Evolutionary conservation across 2,113 vertebrate genomes (phyloP).

Genomic region (Cisticola juncidis): DNA sequence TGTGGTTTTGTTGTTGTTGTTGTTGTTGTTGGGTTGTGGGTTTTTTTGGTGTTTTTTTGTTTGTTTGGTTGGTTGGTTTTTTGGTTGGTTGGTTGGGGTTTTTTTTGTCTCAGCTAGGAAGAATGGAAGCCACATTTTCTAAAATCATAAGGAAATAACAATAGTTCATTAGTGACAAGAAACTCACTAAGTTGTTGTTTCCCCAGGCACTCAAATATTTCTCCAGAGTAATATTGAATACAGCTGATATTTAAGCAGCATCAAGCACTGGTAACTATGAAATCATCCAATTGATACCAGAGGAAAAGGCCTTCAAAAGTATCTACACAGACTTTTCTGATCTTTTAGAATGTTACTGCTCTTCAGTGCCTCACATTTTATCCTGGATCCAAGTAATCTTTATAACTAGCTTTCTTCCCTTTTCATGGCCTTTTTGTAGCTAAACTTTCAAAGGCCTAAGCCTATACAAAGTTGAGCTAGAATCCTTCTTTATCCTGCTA

Average conservation of each 20-base stretch:
- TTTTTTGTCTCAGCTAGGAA: background rate
- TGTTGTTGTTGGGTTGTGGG: no score
- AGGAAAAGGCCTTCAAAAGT: background rate
- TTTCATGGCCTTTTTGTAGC: background rate
- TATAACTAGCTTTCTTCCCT: background rate
- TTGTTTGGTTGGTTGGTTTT: background rate
- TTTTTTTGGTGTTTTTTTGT: background rate
- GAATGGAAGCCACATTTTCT: background rate
- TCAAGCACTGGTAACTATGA: background rate
- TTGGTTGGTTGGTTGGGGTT: background rate
- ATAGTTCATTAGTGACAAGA: background rate
- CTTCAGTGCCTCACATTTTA: background rate
- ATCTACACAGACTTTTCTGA: background rate
- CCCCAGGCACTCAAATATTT: background rate
- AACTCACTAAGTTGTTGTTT: background rate
- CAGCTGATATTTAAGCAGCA: background rate
- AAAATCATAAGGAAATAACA: background rate
- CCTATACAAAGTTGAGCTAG: background rate
- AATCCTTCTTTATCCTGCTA: background rate
- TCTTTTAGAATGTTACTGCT: background rate
- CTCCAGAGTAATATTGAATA: background rate
- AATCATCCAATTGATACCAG: background rate
- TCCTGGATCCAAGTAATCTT: background rate
- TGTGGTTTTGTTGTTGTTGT: no score
- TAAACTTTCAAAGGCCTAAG: background rate